phyloP scores from a whole-genome alignment of 2,113 vertebrate species.

The Seriola dumerili region DNA sequence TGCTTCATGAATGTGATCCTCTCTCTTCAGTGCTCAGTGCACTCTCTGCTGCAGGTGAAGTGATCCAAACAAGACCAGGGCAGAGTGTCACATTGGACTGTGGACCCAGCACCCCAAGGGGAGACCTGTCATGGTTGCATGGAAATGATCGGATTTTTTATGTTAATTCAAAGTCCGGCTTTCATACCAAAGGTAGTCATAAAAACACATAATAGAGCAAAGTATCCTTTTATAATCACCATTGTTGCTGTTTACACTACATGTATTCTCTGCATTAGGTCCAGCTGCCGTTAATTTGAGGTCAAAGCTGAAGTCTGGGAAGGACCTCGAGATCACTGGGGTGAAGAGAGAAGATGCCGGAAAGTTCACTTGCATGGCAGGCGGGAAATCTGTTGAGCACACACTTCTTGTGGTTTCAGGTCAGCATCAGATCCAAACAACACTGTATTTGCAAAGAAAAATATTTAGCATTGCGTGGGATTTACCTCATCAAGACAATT shows the following conservation, averaged over 20 bases:
- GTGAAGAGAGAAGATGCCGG: constrained; percentile 56
- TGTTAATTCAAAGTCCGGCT: accelerated
- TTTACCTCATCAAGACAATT: background rate
- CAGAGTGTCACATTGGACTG: background rate
- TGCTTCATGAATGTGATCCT: background rate
- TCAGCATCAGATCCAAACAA: constrained; percentile 27
- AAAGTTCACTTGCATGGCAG: background rate
- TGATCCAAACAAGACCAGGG: background rate
- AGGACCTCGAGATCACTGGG: accelerated
- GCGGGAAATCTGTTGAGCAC: accelerated
- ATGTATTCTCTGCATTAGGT: constrained; percentile 42
- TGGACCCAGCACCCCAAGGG: accelerated
- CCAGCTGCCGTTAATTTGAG: accelerated
- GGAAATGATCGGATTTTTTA: accelerated
- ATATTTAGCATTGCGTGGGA: background rate
- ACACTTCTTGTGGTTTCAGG: constrained; percentile 62
- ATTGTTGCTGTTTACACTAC: background rate
- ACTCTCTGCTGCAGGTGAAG: constrained; percentile 34
- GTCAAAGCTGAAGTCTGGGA: accelerated
- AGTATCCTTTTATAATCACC: background rate
- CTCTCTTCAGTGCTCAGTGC: constrained; percentile 65
- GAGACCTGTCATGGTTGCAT: background rate
- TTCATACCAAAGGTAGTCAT: background rate
- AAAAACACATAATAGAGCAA: background rate
- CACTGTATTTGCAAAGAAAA: background rate